Evolutionary conservation across 1,140 invertebrate genomes (phyloP).

Genomic region (Potamilus streckersoni): DNA sequence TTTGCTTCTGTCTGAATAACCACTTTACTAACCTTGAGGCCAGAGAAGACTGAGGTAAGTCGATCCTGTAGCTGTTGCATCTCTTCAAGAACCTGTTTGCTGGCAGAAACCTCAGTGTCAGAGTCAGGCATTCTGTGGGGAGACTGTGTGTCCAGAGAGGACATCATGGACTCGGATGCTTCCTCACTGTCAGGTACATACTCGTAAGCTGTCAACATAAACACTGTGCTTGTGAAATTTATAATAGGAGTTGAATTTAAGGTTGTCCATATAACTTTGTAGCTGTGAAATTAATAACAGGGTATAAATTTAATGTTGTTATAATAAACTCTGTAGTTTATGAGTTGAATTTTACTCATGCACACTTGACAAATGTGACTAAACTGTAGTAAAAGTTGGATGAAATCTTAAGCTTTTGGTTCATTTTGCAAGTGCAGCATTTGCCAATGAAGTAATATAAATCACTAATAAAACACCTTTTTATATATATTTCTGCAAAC

Average conservation of each 20-base stretch:
- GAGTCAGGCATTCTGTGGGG: conserved; percentile 55
- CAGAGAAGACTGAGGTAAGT: conserved; percentile 26
- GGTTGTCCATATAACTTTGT: conserved; percentile 73
- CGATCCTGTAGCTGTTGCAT: conserved; percentile 54
- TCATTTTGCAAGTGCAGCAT: no score
- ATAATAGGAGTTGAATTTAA: conserved; percentile 59
- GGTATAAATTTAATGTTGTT: conserved; percentile 72
- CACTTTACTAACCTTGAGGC: not conserved
- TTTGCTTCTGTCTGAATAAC: no score
- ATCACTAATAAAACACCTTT: no score
- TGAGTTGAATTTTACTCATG: not conserved
- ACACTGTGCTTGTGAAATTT: conserved; percentile 1
- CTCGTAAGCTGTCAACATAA: conserved; percentile 84
- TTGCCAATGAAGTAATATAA: no score
- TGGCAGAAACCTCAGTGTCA: conserved; percentile 46
- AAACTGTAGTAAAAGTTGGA: no score
- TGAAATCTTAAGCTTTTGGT: no score
- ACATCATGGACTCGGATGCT: conserved; percentile 70
- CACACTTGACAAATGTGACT: no score
- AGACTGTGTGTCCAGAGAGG: conserved; percentile 56
- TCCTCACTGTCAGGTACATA: conserved; percentile 91
- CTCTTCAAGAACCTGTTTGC: conserved; percentile 53
- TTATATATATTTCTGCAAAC: no score
- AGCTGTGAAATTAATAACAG: not conserved
- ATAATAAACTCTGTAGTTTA: conserved; percentile 46